Evolutionary conservation across 2,888 invertebrate genomes (phyloP), one percentile per base, ranked within the genome.

Genomic region (Trissonchulus latispiculum): DNA sequence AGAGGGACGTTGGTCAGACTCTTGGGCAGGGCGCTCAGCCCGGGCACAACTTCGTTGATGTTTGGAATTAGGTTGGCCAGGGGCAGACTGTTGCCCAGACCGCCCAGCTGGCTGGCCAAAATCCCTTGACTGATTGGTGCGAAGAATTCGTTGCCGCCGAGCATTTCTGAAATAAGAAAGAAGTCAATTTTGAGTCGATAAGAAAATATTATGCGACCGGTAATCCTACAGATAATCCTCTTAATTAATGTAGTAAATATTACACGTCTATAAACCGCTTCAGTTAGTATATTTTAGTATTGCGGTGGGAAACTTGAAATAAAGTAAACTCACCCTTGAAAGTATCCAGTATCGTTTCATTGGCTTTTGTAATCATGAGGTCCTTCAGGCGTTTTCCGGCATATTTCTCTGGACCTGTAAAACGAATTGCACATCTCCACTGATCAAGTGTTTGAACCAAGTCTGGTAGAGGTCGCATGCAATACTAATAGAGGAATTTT

Each of bases 351-450:
- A 77, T 72, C 8, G 81, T 81, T 35, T 79, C 79, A 72, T 80
- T 80, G 2, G 81, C 80, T 67, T 80, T 80, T 74, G 79, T 78
- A 73, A 82, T 78, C 81, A 82, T 80, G 73, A 82, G 74, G 61
- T 82, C 82, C 67, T 79, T 80, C 59, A 82, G 74, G 23, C 75
- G 77, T 2, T 73, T 76, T 15, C 79, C 79, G 0, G 75, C 76
- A 37, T 76, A 77, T 62, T 77, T 73, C 18, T 75, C 76, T 18
- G 81, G 82, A 2, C 77, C 78, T 8, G 76, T 28, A 31, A 72
- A 3, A 66, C 15, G 15, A 66, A 28, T 66, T 28, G 8, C 28
- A 18, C n/a, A n/a, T n/a, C n/a, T n/a, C n/a, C n/a, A n/a, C n/a
- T n/a, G n/a, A n/a, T n/a, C n/a, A n/a, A n/a, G n/a, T n/a, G n/a